phyloP scores from a whole-genome alignment of 2,888 invertebrate genomes.

The Spatulosminthurus flaviceps region DNA sequence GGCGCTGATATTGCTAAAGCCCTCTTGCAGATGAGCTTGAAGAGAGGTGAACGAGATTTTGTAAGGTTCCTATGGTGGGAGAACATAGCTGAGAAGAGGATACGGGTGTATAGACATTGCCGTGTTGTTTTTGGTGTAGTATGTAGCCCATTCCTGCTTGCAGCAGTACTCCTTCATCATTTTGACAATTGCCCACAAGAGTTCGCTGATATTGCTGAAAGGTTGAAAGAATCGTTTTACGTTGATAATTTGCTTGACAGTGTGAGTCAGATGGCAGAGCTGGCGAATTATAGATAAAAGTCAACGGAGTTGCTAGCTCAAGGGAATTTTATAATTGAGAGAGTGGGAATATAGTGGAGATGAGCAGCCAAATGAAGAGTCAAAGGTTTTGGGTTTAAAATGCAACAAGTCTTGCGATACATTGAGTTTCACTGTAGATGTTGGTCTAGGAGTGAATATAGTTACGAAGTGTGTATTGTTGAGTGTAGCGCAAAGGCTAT shows the following conservation, averaged over 20 bases:
- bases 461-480: neutral
- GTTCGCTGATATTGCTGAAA: no score
- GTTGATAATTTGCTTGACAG: no score
- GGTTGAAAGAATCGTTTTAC: no score
- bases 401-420: neutral
- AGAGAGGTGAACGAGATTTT: conserved; percentile 61
- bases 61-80: conserved; percentile 63
- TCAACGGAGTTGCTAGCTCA: no score
- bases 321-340: no score
- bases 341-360: neutral
- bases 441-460: neutral
- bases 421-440: neutral
- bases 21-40: conserved; percentile 63
- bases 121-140: conserved; percentile 61
- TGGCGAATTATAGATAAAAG: no score
- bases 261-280: no score
- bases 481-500: neutral
- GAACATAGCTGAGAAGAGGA: conserved; percentile 26
- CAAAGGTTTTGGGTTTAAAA: neutral
- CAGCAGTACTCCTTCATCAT: neutral
- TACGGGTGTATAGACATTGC: conserved; percentile 52
- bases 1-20: conserved; percentile 63
- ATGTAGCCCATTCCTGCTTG: conserved; percentile 24
- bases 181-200: neutral
- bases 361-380: neutral